Evolutionary conservation across 2,888 invertebrate genomes (phyloP), one percentile per base, ranked within the genome.

Genomic region (Sussaba pulchella): DNA sequence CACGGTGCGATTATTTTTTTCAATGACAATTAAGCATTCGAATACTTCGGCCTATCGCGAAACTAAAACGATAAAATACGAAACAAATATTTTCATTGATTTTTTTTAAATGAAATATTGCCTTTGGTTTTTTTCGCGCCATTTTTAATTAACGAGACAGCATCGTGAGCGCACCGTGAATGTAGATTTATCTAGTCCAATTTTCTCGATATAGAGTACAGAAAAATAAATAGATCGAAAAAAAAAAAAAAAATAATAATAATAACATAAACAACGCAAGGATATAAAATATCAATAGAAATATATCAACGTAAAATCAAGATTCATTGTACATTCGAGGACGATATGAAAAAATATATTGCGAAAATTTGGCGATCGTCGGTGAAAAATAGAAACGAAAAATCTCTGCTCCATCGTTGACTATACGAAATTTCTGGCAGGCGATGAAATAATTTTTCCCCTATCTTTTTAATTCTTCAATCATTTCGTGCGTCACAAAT

Each of bases 331-430:
- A 64, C 45, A 64, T 73, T 73, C 54, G 57, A 73, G 64, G 54
- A 73, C 73, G 43, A 69, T 45, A 57, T 39, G 21, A 57, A 45
- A 41, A 71, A 59, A 45, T 10, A n/a, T 63, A 71, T 72, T 24
- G 36, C n/a, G 17, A 39, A 31, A 70, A 50, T 47, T 57, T n/a
- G n/a, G 41, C 36, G 31, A 73, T 57, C 73, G 26, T 31, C 39
- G 10, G 57, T 66, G 45, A 50, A 45, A 54, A 45, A 14, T 8
- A 57, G 12, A 71, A 77, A 80, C 77, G 72, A 78, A 72, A 79
- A 80, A 82, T n/a, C 78, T 84, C 50, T 82, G 83, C 79, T 85
- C 81, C 78, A 81, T 76, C 78, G 78, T 78, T 82, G 81, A 83
- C 84, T 81, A 83, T 82, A 70, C 17, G 72, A 36, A 0, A 10